phyloP scores from a whole-genome alignment of 2,797 vertebrate species.

The Glossophaga mutica region DNA sequence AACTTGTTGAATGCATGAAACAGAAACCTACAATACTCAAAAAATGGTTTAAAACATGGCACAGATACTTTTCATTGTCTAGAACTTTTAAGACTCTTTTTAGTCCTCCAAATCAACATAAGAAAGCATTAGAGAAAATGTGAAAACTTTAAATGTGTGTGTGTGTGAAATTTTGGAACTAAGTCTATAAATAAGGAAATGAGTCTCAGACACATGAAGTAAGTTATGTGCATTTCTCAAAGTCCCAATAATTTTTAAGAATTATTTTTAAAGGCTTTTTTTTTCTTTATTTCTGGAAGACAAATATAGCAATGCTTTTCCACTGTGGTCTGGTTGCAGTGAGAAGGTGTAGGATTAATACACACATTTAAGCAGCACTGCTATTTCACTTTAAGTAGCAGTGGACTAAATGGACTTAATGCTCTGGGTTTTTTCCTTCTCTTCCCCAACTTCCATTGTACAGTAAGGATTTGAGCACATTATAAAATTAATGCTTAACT shows the following conservation, averaged over 20 bases:
- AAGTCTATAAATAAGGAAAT: not conserved
- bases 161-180: not conserved
- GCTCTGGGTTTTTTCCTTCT: not conserved
- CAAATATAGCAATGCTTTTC: not conserved
- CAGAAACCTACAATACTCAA: not conserved
- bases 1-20: not conserved
- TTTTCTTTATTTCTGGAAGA: not conserved
- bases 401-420: not conserved
- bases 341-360: not conserved
- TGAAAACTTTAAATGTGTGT: not conserved
- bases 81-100: not conserved
- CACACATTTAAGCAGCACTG: not conserved
- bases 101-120: not conserved
- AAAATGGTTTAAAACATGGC: not conserved
- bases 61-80: not conserved
- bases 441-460: not conserved
- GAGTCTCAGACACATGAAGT: not conserved
- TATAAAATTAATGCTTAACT: not conserved
- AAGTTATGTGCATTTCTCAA: not conserved
- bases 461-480: not conserved
- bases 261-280: not conserved
- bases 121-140: not conserved
- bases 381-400: not conserved
- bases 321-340: not conserved
- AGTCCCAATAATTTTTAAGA: not conserved